Evolutionary conservation across 2,113 vertebrate genomes (phyloP).

Genomic region (Leptobrachium ailaonicum): DNA sequence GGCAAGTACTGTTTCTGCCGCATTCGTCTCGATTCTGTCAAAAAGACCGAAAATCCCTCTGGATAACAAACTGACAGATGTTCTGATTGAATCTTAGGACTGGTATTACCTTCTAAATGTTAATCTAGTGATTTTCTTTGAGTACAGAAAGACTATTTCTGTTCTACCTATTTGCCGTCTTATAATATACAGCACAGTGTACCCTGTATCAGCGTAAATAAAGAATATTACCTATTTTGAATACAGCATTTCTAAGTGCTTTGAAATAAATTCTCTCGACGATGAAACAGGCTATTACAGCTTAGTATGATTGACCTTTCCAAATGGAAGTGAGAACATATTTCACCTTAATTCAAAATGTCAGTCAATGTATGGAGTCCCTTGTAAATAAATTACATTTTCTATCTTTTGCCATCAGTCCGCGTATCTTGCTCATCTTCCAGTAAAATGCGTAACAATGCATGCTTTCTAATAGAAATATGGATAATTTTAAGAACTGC

Average conservation of each 20-base stretch:
- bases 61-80: constrained; percentile 37
- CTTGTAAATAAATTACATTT: constrained; percentile 50
- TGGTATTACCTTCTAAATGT: constrained; percentile 33
- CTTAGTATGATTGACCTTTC: constrained; percentile 6
- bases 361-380: constrained; percentile 41
- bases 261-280: constrained; percentile 13
- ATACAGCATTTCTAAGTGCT: constrained; percentile 2
- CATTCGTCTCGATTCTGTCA: constrained; percentile 3
- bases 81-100: constrained; percentile 22
- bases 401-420: constrained; percentile 40
- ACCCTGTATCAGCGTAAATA: constrained; percentile 29
- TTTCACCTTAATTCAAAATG: constrained; percentile 46
- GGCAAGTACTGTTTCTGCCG: neutral
- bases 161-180: neutral
- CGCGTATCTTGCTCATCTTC: neutral
- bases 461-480: constrained; percentile 24
- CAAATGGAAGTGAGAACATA: constrained; percentile 48
- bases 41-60: constrained; percentile 1
- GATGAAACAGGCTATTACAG: constrained; percentile 19
- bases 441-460: constrained; percentile 3
- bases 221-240: constrained; percentile 3
- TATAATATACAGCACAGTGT: neutral
- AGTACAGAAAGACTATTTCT: constrained; percentile 7
- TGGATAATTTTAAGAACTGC: neutral
- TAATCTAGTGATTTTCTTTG: constrained; percentile 34